A percentile compares a stretch with the other conserved stretches of the same genome.
phyloP scores from a whole-genome alignment of 53 echinoderm and acorn worm genomes.

The Stichopus horrens region DNA sequence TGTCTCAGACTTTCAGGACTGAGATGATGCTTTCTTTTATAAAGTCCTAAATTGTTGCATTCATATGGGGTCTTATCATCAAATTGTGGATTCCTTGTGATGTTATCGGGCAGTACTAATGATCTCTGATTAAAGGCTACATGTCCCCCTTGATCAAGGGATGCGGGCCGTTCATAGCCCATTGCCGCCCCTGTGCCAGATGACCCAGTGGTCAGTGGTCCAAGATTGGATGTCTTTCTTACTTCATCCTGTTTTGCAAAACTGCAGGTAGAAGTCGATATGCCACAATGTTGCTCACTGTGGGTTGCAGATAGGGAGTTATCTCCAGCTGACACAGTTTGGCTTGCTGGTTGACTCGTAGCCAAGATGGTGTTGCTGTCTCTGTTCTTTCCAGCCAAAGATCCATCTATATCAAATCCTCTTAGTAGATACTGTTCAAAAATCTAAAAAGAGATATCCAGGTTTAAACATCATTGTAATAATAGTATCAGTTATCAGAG shows the following conservation, averaged over 20 bases:
- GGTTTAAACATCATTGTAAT: no score
- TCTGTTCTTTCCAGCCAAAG: neutral
- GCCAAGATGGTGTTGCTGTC: neutral
- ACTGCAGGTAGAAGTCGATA: no score
- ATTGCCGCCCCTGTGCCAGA: no score
- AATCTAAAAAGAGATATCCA: neutral
- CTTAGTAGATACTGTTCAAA: neutral
- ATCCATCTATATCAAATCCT: neutral
- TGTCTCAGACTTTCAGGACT: neutral
- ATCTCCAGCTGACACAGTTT: no score
- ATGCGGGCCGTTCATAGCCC: no score
- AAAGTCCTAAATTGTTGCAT: neutral
- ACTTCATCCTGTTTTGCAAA: no score
- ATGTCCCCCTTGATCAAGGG: neutral
- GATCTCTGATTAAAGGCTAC: neutral
- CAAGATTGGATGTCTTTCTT: no score
- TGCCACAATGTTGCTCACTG: no score
- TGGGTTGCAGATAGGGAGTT: no score
- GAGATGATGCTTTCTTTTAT: neutral
- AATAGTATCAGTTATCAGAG: no score
- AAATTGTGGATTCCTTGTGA: neutral
- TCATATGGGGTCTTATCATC: neutral
- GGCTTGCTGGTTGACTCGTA: neutral
- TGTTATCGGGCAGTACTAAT: neutral
- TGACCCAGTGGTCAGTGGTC: no score